A percentile compares a stretch with the other conserved stretches of the same genome.
Conservation (phyloP, 2,113 vertebrate genomes). For the Urocynchramus pylzowi region DNA sequence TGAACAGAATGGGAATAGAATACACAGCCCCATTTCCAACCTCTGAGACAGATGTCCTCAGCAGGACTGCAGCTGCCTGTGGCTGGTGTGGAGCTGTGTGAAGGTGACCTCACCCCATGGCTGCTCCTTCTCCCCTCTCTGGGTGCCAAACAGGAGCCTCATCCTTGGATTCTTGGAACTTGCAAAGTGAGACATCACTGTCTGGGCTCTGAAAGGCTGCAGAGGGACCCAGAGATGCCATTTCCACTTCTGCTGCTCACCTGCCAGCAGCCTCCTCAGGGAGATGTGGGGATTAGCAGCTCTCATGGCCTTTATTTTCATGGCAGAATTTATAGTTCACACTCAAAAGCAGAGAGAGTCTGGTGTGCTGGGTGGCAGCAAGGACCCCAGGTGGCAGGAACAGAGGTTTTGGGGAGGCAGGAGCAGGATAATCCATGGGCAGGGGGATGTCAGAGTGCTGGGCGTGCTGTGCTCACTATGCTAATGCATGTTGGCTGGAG, state of each 20-base stretch:
- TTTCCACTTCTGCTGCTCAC: neutral
- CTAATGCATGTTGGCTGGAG: neutral
- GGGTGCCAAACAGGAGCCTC: neutral
- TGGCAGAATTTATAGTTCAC: neutral
- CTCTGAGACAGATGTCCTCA: neutral
- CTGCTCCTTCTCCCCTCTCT: neutral
- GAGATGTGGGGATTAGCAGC: neutral
- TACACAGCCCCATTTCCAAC: neutral
- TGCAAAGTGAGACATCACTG: neutral
- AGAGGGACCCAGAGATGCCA: neutral
- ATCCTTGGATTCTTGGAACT: neutral
- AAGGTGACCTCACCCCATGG: fast-evolving
- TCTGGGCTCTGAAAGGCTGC: neutral
- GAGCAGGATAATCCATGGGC: neutral
- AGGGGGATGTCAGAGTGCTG: neutral
- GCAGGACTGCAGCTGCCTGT: neutral
- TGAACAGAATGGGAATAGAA: neutral
- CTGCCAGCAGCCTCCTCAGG: neutral
- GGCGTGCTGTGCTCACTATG: neutral
- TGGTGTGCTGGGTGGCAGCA: neutral
- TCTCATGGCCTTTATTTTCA: neutral
- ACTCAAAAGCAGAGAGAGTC: neutral
- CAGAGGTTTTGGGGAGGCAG: neutral
- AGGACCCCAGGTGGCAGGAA: neutral
- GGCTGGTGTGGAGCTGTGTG: neutral